phyloP scores from a whole-genome alignment of 1,140 invertebrate genomes.

The Cydia strobilella region DNA sequence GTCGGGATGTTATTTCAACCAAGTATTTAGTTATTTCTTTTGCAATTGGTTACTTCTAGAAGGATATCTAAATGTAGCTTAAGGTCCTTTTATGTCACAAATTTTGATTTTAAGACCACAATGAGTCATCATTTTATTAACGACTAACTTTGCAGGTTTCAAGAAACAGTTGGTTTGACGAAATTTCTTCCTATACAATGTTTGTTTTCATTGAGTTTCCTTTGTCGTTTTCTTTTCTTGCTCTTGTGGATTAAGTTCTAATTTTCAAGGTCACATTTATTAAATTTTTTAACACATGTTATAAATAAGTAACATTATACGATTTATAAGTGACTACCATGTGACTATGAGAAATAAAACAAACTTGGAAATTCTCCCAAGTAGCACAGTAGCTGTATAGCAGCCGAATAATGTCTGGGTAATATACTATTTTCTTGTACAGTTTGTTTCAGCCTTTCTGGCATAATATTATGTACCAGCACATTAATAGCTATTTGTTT shows the following conservation, averaged over 20 bases:
- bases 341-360: too few species aligned
- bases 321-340: too few species aligned
- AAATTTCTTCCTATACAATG: not conserved
- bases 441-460: too few species aligned
- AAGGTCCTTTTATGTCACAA: not conserved
- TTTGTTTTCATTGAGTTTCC: not conserved
- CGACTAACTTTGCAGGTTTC: slow-evolving; percentile 22
- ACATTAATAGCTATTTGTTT: too few species aligned
- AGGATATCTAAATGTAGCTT: not conserved
- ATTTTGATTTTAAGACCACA: not conserved
- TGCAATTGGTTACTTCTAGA: not conserved
- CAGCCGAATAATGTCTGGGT: too few species aligned
- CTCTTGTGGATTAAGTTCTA: too few species aligned
- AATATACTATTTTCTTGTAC: too few species aligned
- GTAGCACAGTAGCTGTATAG: too few species aligned
- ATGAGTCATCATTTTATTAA: slow-evolving; percentile 40
- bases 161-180: not conserved
- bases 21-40: slow-evolving; percentile 30
- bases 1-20: slow-evolving; percentile 34
- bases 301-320: too few species aligned
- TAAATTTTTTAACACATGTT: not conserved
- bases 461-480: too few species aligned
- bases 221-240: not conserved
- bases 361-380: too few species aligned
- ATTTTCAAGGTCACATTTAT: not conserved